Base-by-base conservation (phyloP, 2,888 invertebrate genomes). In the Hermaeophaga mercurialis region DNA sequence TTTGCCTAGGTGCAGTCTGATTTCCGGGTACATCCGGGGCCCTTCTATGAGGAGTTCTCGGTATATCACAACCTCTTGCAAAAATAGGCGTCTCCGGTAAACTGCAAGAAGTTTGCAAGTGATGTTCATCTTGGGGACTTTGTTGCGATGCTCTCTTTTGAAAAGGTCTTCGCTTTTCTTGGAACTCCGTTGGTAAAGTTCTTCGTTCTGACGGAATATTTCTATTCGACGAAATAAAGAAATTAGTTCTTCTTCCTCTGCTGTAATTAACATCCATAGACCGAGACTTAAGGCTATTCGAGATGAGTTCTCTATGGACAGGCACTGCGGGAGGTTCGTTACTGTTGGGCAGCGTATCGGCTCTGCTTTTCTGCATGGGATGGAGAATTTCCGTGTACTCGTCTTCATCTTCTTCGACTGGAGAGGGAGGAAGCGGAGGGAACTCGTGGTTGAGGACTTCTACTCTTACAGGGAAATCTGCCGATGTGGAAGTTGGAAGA, bases 31-130 rank as follows among this genome's bases (percentile, higher is more conserved):
- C 77, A 47, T 84, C 84, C 1, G 85, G 84, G 58, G 85, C 85
- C 33, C 83, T 77, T 59, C 89, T 81, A 59, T 90, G 91, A 3
- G 91, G 91, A 2, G 91, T 91, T 58, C 91, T 82, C 0, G 91
- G 90, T 64, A 91, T 88, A 77, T 92, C 91, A 78, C 90, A 88
- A 66, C 71, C 66, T 64, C 92, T 82, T 2, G 91, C 90, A 76
- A 92, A 92, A 59, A 92, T 91, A 0, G 92, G 91, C 1, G 92
- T 92, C 79, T 92, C 92, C n/a, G 92, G 92, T 56, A 92, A 80
- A 70, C 91, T 91, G 66, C 91, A 91, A 0, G 91, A 91, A 2
- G 91, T 91, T 76, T 91, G 91, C 75, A 91, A 78, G 54, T 80
- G 83, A 63, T 78, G 79, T 43, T 86, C 87, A 46, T 86, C 84